Evolutionary conservation across 2,888 invertebrate species (phyloP), one percentile per base, ranked within the genome.

Genomic region (Rutpela maculata): DNA sequence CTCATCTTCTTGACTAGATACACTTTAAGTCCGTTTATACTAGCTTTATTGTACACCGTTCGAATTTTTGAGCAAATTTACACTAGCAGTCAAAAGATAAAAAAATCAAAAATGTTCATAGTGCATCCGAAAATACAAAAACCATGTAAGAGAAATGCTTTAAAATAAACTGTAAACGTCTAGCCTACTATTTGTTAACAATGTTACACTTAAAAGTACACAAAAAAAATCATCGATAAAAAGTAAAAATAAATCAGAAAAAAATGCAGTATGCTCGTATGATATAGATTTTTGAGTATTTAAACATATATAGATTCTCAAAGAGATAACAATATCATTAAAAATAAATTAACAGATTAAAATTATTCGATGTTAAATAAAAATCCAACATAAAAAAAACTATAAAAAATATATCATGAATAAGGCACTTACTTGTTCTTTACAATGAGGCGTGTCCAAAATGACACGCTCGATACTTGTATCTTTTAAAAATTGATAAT

Each of bases 391-490:
- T 81, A 78, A 77, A 77, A 79, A 82, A 83, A 84, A 81, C 77
- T 77, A 81, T 81, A 84, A 80, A 83, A 82, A 80, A 79, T 81
- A 82, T 83, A 82, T 80, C 74, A 78, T 79, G 77, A 77, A 79
- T 85, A 86, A 85, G 85, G 85, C 86, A 86, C 85, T 85, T 84
- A 86, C 85, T 85, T 84, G 80, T 82, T 84, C 80, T 80, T 84
- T 80, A 79, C 73, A 79, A 56, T 66, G 63, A 50, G 55, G 75
- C 74, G 65, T 67, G 72, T 78, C 65, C 55, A 78, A 78, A 81
- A 80, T 69, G 63, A 78, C 78, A 66, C 71, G 68, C 77, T 66
- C 35, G 57, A 67, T 72, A 67, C 78, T 59, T 63, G 66, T 66
- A 74, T 38, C 50, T 63, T 60, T 7, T 63, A 65, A 69, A 78